Evolutionary conservation across 2,113 vertebrate genomes (phyloP).

Genomic region (Ochotona princeps): DNA sequence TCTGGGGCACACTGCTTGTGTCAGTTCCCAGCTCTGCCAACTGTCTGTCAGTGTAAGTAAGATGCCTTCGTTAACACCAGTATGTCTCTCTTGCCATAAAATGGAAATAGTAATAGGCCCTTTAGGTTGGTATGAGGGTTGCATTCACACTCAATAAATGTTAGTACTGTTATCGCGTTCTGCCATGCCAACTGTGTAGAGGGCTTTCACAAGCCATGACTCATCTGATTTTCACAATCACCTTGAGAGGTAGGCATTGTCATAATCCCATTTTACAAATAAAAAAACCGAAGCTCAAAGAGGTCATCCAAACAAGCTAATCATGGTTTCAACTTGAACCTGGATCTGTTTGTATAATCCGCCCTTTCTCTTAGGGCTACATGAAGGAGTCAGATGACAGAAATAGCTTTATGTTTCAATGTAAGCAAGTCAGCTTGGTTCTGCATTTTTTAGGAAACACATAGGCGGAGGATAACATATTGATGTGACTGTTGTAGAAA

Average conservation of each 20-base stretch:
- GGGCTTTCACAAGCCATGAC: not conserved
- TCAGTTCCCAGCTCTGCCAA: not conserved
- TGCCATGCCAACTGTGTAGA: not conserved
- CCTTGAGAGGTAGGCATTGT: not conserved
- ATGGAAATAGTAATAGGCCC: not conserved
- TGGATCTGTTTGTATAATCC: not conserved
- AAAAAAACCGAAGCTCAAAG: constrained; percentile 17
- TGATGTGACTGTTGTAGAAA: not conserved
- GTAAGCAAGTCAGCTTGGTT: not conserved
- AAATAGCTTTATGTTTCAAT: not conserved
- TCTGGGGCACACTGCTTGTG: not conserved
- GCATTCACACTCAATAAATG: not conserved
- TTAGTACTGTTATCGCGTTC: not conserved
- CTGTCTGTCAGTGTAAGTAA: not conserved
- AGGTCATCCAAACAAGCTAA: constrained; percentile 37
- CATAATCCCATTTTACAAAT: constrained; percentile 34
- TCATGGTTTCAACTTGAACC: constrained; percentile 10
- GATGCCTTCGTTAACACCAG: not conserved
- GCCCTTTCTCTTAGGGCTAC: not conserved
- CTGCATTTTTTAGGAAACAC: not conserved
- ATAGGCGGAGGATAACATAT: not conserved
- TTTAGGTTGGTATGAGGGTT: not conserved
- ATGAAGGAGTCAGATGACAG: not conserved
- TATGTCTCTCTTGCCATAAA: not conserved
- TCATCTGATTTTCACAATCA: not conserved